Evolutionary conservation across 2,888 invertebrate genomes (phyloP).

Genomic region (Melipona beecheii): DNA sequence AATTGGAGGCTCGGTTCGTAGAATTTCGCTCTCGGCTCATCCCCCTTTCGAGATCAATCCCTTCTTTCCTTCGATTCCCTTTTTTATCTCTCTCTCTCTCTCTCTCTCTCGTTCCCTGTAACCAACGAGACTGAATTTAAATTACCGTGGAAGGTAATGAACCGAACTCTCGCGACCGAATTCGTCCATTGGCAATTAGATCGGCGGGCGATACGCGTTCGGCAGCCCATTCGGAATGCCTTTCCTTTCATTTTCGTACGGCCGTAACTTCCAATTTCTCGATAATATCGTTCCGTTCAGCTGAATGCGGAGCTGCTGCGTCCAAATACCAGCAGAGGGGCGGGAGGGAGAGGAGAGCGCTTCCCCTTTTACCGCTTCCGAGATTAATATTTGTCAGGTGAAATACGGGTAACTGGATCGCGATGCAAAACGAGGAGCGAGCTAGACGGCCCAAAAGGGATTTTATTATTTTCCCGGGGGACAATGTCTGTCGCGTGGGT

Average conservation of each 20-base stretch:
- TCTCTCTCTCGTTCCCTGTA: neutral
- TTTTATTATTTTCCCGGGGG: conserved; percentile 52
- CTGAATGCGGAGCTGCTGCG: neutral
- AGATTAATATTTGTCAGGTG: conserved; percentile 55
- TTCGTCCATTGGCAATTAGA: conserved; percentile 46
- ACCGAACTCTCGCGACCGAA: conserved; percentile 39
- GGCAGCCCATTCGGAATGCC: conserved; percentile 23
- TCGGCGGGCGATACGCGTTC: conserved; percentile 36
- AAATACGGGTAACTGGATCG: conserved; percentile 33
- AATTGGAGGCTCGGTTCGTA: conserved; percentile 6
- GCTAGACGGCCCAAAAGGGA: conserved; percentile 25
- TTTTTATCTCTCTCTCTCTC: neutral
- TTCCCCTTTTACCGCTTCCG: conserved; percentile 19
- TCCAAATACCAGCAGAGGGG: too few relatives aligned
- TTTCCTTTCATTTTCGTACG: conserved; percentile 45
- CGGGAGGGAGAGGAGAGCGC: neutral
- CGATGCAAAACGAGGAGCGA: neutral
- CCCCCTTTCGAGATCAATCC: neutral
- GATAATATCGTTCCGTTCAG: conserved; percentile 39
- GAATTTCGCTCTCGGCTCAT: conserved; percentile 14
- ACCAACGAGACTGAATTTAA: conserved; percentile 20
- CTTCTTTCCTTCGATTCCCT: neutral
- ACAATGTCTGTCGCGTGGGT: conserved; percentile 43
- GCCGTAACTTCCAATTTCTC: conserved; percentile 47
- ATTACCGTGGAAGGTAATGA: conserved; percentile 43